Percentiles rank a stretch among this genome's conserved stretches.
Evolutionary conservation across 2,888 invertebrate genomes (phyloP).

Genomic region (Latrodectus hesperus): DNA sequence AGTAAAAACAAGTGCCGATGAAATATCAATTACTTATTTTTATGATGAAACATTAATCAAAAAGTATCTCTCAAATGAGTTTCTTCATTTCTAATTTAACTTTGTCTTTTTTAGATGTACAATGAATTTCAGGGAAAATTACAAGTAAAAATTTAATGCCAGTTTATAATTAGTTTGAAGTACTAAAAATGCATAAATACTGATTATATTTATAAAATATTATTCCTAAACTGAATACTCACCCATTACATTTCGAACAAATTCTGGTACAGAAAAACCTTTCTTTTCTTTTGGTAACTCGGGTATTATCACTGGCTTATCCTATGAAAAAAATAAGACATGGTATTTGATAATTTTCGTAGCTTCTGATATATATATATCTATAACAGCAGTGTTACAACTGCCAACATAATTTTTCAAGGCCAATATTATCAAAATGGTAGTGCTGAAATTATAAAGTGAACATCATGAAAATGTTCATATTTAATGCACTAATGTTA

Average conservation of each 20-base stretch:
- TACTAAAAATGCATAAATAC: no score
- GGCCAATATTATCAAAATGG: not conserved
- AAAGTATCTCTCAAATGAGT: no score
- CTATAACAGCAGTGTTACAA: not conserved
- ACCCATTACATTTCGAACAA: conserved; percentile 98
- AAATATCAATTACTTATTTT: no score
- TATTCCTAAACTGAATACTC: conserved; percentile 19
- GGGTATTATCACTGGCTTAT: conserved; percentile 91
- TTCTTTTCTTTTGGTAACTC: conserved; percentile 85
- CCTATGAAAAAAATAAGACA: conserved; percentile 78
- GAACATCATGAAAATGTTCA: not conserved
- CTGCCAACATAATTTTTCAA: not conserved
- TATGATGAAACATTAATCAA: no score
- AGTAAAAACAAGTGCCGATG: no score
- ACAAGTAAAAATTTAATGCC: no score
- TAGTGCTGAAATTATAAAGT: not conserved
- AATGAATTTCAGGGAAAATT: no score
- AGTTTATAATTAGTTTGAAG: no score
- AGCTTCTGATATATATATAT: not conserved
- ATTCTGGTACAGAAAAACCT: conserved; percentile 89
- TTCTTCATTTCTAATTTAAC: no score
- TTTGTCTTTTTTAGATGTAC: no score
- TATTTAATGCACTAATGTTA: not conserved
- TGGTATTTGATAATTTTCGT: not conserved
- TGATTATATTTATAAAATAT: no score